Percentiles rank a stretch among this genome's conserved stretches.
phyloP scores from a whole-genome alignment of 2,113 vertebrate genomes.

The Gymnarchus niloticus region DNA sequence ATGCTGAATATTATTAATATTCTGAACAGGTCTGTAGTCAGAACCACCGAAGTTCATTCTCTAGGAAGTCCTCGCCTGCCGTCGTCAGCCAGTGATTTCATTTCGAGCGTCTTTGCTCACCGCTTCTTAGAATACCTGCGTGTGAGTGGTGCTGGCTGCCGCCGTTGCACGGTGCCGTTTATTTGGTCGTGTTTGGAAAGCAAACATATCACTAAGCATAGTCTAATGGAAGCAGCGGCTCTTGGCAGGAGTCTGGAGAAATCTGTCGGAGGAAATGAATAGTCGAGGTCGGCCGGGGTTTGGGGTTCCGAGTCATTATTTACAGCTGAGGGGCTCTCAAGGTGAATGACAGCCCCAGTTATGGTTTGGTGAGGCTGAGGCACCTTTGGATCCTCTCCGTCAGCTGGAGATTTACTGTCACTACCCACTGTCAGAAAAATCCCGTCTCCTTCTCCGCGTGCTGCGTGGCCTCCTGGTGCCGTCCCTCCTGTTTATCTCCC shows the following conservation, averaged over 20 bases:
- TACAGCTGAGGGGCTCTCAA: neutral
- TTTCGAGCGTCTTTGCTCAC: neutral
- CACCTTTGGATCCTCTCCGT: neutral
- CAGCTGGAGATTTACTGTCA: neutral
- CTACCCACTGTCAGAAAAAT: no score
- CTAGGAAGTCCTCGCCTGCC: neutral
- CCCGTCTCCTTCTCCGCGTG: neutral
- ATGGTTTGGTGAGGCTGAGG: neutral
- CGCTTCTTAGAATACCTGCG: neutral
- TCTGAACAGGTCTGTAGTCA: neutral
- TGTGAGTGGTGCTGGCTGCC: neutral
- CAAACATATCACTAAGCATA: neutral
- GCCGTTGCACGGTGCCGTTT: neutral
- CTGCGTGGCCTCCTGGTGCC: neutral
- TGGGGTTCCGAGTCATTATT: neutral
- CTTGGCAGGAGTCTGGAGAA: neutral
- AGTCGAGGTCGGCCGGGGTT: neutral
- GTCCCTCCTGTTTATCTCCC: neutral
- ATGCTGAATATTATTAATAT: neutral
- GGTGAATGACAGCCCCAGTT: neutral
- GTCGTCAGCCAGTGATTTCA: no score
- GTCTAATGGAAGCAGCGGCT: neutral
- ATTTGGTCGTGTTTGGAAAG: neutral
- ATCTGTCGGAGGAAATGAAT: slow-evolving; percentile 6
- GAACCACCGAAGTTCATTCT: neutral